Conservation (phyloP, 2,113 vertebrate genomes). For the Vireo altiloquus region DNA sequence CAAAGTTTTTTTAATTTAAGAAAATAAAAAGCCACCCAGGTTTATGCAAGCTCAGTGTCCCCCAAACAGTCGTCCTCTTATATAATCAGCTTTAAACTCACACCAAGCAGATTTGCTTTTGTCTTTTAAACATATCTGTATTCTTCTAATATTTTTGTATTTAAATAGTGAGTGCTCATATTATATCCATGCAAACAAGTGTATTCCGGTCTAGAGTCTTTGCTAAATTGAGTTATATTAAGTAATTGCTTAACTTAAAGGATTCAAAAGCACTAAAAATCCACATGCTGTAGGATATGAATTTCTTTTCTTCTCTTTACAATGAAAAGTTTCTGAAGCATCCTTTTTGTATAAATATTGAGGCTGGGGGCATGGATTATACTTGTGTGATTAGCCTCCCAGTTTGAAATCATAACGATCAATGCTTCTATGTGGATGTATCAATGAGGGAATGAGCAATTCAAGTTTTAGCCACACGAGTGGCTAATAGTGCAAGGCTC, state of each 20-base stretch:
- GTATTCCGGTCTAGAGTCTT: neutral
- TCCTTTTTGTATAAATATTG: neutral
- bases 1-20: neutral
- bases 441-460: neutral
- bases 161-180: neutral
- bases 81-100: neutral
- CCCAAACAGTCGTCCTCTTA: neutral
- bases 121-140: neutral
- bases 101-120: neutral
- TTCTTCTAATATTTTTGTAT: neutral
- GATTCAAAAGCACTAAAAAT: neutral
- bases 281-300: neutral
- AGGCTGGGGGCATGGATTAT: fast-evolving
- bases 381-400: neutral
- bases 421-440: neutral
- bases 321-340: neutral
- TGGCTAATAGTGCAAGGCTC: neutral
- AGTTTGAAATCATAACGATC: neutral
- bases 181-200: neutral
- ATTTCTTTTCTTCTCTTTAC: neutral
- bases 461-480: neutral
- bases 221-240: neutral
- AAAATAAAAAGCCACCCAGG: neutral
- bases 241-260: neutral
- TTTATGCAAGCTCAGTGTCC: neutral